phyloP scores from a whole-genome alignment of 2,113 vertebrate genomes.

The Abramis brama region DNA sequence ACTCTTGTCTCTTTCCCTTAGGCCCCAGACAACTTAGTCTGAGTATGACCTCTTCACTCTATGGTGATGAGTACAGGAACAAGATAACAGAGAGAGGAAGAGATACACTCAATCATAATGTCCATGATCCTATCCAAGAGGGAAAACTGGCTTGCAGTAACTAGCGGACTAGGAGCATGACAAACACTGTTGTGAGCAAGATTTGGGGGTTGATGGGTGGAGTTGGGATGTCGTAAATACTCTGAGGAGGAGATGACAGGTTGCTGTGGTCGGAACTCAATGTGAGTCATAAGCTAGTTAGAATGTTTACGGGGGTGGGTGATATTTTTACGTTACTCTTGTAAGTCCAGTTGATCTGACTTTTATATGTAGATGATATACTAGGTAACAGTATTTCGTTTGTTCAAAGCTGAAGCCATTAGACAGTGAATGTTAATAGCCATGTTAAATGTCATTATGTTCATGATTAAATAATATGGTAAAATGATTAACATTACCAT shows the following conservation, averaged over 20 bases:
- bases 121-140: constrained; percentile 8
- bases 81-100: constrained; percentile 13
- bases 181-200: constrained; percentile 44
- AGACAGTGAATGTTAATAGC: background rate
- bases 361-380: background rate
- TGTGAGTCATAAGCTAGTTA: background rate
- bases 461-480: background rate
- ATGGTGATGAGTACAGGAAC: constrained; percentile 36
- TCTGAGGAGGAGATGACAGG: constrained; percentile 18
- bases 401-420: background rate
- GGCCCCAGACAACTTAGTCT: constrained; percentile 29
- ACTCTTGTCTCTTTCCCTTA: constrained; percentile 27
- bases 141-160: constrained; percentile 52
- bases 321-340: background rate
- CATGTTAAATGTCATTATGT: background rate
- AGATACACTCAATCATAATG: constrained; percentile 33
- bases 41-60: constrained; percentile 32
- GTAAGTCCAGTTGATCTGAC: background rate
- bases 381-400: background rate
- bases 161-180: constrained; percentile 54
- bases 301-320: background rate
- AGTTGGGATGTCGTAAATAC: constrained; percentile 32
- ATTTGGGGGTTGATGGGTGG: constrained; percentile 31
- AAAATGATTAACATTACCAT: background rate
- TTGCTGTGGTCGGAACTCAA: background rate